phyloP scores from a whole-genome alignment of 2,888 invertebrate species.

The Operophtera brumata region DNA sequence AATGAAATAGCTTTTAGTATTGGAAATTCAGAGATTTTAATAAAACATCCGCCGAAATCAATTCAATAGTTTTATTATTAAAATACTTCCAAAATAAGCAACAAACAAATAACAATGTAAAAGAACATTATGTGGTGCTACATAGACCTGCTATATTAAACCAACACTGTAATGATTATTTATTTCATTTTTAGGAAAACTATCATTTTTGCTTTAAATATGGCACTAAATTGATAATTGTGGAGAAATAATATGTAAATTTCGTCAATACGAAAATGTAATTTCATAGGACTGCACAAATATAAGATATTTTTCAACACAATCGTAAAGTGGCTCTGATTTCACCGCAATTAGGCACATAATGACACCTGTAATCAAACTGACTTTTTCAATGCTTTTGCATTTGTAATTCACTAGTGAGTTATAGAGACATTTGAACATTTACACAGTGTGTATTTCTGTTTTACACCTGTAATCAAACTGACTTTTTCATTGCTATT shows the following conservation, averaged over 20 bases:
- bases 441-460: too few species aligned
- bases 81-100: constrained; percentile 80
- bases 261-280: constrained; percentile 21
- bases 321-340: too few species aligned
- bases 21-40: constrained; percentile 61
- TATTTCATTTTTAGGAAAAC: constrained; percentile 25
- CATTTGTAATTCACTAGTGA: too few species aligned
- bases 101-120: constrained; percentile 80
- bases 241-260: constrained; percentile 23
- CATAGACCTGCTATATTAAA: constrained; percentile 58
- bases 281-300: constrained; percentile 25
- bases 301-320: constrained; percentile 28
- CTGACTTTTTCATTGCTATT: too few species aligned
- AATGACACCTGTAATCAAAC: too few species aligned
- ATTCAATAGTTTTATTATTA: constrained; percentile 70
- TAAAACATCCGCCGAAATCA: constrained; percentile 67
- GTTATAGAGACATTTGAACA: too few species aligned
- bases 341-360: too few species aligned
- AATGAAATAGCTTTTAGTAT: constrained; percentile 50
- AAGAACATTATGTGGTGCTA: constrained; percentile 63
- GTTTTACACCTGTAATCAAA: too few species aligned
- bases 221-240: constrained; percentile 51
- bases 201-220: constrained; percentile 35
- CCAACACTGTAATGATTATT: constrained; percentile 61
- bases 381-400: too few species aligned